Evolutionary conservation across 2,888 invertebrate genomes (phyloP), one percentile per base, ranked within the genome.

Genomic region (Pristionchus entomophagus): DNA sequence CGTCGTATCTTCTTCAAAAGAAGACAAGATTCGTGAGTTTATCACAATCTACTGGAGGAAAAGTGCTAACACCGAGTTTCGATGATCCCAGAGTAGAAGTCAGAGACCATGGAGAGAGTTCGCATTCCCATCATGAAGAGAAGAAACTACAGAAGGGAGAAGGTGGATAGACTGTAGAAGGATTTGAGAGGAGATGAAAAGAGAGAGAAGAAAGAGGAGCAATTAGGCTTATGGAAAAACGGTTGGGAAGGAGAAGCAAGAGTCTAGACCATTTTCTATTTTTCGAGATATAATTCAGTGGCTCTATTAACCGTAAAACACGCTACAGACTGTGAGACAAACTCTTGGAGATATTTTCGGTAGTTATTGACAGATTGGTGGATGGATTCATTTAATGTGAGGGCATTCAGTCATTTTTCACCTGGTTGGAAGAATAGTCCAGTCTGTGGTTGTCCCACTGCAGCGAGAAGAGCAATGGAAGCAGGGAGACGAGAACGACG

Each of bases 381-480:
- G 45, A 45, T 45, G 45, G 45, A 45, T 45, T 45, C n/a, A n/a
- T n/a, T n/a, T n/a, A n/a, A n/a, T n/a, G n/a, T n/a, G n/a, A n/a
- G n/a, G n/a, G n/a, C n/a, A n/a, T n/a, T n/a, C n/a, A n/a, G n/a
- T n/a, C n/a, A n/a, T n/a, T n/a, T n/a, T n/a, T n/a, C 4, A 73
- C 73, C 73, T 73, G 38, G 38, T 73, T 59, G 29, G 41, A 82
- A 82, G 82, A 82, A 82, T 29, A 82, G 32, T 19, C 45, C 26
- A 38, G 85, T 73, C 41, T 69, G 85, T 26, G 85, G 85, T 59
- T 84, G 84, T 45, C 49, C 49, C 4, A 85, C 77, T 12, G 85
- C 85, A 12, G 85, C 85, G 26, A 85, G 77, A 56, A 85, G 85
- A 5, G 85, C 85, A 26, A 85, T 73, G 1, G 85, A 85, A 77